Evolutionary conservation across 2,888 invertebrate species (phyloP), one percentile per base, ranked within the genome.

Genomic region (Slavum lentiscoides): DNA sequence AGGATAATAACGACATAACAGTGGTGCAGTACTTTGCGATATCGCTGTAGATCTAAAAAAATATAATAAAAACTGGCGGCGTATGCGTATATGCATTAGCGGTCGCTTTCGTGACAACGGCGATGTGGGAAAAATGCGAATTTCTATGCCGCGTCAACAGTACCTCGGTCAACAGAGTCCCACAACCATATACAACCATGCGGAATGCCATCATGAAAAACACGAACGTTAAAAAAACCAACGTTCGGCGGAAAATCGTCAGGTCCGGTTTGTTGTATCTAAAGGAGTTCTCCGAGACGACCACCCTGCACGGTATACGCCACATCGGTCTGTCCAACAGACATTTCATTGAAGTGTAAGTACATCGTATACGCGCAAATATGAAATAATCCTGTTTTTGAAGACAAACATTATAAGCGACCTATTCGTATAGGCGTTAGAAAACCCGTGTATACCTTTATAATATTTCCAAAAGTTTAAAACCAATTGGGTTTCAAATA

Each of bases 271-370:
- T 77, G 21, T 55, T 64, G 49, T 84, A 84, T 68, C 81, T 84
- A 53, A 82, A 82, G 66, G 87, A 88, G 8, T 89, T 89, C 83
- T 89, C 89, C 23, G 83, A 86, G 53, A 85, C 86, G 69, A 89
- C 89, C 9, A 87, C 87, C 15, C 87, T 89, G 8, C 89, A 89
- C 83, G 89, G 89, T 0, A 87, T 89, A 19, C 86, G 85, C 19
- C 89, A 89, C 74, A 82, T 85, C n/a, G 88, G 88, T 0, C 87
- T 86, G 0, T 85, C 87, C 0, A 84, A 86, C 15, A 84, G 89
- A 21, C 88, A 89, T 82, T 87, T 87, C 85, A 73, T 87, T 0
- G 90, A 90, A 84, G 87, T 89, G 90, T 90, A 84, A 84, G 84
- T 84, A 69, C 1, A 43, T 30, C 30, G n/a, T n/a, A 30, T 30